Evolutionary conservation across 1,140 invertebrate genomes (phyloP).

Genomic region (Achroia grisella): DNA sequence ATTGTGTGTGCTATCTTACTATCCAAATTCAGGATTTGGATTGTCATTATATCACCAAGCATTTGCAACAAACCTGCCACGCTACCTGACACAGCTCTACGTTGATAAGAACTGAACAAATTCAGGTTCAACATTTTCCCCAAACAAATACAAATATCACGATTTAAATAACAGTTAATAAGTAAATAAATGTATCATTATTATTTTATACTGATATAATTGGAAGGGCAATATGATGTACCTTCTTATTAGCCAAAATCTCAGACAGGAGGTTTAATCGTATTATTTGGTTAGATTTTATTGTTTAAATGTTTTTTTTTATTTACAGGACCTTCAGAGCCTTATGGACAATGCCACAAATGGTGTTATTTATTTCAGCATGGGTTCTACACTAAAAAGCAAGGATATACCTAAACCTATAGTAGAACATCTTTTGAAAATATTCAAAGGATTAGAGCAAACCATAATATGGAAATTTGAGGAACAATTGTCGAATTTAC

Average conservation of each 20-base stretch:
- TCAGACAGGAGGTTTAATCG: too few species aligned
- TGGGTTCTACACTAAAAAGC: conserved; percentile 70
- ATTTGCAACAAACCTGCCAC: not conserved
- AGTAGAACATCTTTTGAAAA: conserved; percentile 48
- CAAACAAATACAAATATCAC: too few species aligned
- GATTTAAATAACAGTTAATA: too few species aligned
- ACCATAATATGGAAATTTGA: conserved; percentile 74
- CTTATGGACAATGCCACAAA: conserved; percentile 65
- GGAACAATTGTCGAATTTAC: conserved; percentile 50
- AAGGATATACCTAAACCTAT: conserved; percentile 38
- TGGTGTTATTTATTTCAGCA: conserved; percentile 73
- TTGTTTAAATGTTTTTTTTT: not conserved
- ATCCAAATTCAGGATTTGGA: too few species aligned
- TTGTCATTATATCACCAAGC: not conserved
- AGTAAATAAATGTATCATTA: too few species aligned
- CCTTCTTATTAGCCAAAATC: too few species aligned
- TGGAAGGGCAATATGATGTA: too few species aligned
- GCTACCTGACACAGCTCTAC: not conserved
- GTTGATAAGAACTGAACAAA: too few species aligned
- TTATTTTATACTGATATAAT: too few species aligned
- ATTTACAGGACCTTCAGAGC: conserved; percentile 56
- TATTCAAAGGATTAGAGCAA: conserved; percentile 58
- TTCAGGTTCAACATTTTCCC: too few species aligned
- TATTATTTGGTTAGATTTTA: not conserved
- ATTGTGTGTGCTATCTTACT: too few species aligned